Evolutionary conservation across 53 echinoderm and acorn worm genomes (phyloP).

Genomic region (Antedon mediterranea): DNA sequence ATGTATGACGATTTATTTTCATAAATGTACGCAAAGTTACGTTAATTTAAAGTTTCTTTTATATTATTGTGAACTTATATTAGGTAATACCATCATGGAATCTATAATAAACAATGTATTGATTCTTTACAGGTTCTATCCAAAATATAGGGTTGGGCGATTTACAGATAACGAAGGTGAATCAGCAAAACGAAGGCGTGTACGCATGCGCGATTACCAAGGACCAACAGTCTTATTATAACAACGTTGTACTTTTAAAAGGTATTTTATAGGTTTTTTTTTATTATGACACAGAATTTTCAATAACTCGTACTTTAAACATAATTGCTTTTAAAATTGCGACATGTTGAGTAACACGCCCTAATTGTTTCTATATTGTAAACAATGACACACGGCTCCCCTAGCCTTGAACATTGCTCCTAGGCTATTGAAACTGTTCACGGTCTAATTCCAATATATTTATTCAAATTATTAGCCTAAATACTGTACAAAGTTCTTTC

Average conservation of each 20-base stretch:
- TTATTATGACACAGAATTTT: not conserved
- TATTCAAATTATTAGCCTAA: not conserved
- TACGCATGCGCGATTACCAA: constrained; percentile 33
- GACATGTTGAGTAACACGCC: not conserved
- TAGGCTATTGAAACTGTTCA: not conserved
- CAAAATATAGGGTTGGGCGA: constrained; percentile 15
- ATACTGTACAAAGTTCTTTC: not conserved
- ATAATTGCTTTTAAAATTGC: not conserved
- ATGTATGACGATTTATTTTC: too few species aligned
- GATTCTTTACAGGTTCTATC: not conserved
- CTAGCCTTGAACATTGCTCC: not conserved
- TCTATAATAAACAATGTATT: not conserved
- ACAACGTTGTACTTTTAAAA: constrained; percentile 22
- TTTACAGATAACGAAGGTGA: constrained; percentile 11
- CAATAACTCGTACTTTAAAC: not conserved
- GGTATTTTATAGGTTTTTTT: not conserved
- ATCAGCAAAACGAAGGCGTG: constrained; percentile 19
- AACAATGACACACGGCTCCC: not conserved
- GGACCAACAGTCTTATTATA: constrained; percentile 5
- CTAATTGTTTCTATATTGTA: not conserved
- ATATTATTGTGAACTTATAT: too few species aligned
- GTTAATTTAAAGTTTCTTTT: too few species aligned
- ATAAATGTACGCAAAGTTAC: too few species aligned
- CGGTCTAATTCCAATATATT: not conserved
- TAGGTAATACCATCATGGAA: too few species aligned